A percentile compares a stretch with the other conserved stretches of the same genome.
Conservation (phyloP, 2,113 vertebrate species). For the Leucopternis melanops region DNA sequence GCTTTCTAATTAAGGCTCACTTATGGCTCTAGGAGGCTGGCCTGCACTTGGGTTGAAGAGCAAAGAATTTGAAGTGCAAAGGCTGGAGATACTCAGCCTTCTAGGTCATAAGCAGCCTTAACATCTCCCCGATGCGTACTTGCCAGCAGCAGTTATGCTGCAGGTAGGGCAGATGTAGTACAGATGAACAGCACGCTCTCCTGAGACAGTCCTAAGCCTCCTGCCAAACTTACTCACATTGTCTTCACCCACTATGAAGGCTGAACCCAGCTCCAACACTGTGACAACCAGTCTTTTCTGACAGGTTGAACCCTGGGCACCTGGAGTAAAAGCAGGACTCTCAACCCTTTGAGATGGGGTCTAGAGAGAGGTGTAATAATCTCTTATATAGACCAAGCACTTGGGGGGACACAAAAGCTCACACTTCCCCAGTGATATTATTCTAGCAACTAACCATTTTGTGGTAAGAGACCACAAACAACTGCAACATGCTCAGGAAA, state of each 20-base stretch:
- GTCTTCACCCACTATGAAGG: background rate
- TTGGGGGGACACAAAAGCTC: background rate
- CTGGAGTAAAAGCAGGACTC: background rate
- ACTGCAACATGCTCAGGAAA: background rate
- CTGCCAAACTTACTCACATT: background rate
- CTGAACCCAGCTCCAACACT: background rate
- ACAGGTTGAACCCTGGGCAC: background rate
- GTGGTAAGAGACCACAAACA: background rate
- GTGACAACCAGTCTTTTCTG: background rate
- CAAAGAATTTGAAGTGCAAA: background rate
- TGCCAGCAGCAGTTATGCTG: background rate
- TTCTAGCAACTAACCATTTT: background rate
- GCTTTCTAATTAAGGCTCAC: background rate
- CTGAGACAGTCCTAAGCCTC: background rate
- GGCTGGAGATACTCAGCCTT: background rate
- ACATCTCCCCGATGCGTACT: rapidly evolving
- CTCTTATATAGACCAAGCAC: no score
- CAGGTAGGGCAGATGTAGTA: background rate
- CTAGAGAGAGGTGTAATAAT: background rate
- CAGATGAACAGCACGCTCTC: background rate
- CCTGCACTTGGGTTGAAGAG: background rate
- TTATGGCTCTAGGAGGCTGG: background rate
- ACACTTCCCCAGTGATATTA: background rate
- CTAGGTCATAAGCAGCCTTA: background rate
- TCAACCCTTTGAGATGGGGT: background rate